A percentile compares a stretch with the other conserved stretches of the same genome.
phyloP scores from a whole-genome alignment of 2,113 vertebrate species.

The Gambusia affinis region DNA sequence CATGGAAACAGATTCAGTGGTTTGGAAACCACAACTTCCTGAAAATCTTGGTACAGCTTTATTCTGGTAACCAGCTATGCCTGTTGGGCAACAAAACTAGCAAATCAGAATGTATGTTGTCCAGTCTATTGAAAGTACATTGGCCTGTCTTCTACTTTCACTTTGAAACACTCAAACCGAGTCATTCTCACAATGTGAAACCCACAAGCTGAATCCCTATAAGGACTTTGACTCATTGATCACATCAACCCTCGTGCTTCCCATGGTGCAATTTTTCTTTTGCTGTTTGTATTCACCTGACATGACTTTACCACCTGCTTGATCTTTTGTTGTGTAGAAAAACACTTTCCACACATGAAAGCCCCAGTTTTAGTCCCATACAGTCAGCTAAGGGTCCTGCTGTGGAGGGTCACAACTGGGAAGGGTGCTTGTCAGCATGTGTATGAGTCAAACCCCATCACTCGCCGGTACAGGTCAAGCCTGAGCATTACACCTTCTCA shows the following conservation, averaged over 20 bases:
- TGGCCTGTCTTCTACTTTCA: slow-evolving; percentile 44
- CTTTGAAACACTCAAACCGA: slow-evolving; percentile 46
- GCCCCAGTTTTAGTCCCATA: not conserved
- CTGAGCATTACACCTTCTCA: slow-evolving; percentile 31
- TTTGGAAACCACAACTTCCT: not conserved
- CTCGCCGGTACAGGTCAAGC: slow-evolving; percentile 40
- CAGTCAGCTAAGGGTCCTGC: not conserved
- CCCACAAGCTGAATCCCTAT: slow-evolving; percentile 39
- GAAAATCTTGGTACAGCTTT: not conserved
- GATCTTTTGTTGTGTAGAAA: slow-evolving; percentile 10
- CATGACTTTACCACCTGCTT: not conserved
- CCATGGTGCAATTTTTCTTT: slow-evolving; percentile 9
- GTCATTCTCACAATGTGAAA: slow-evolving; percentile 46
- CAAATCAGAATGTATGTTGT: not conserved
- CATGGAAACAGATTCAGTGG: not conserved
- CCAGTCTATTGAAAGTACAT: not conserved
- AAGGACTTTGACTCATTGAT: slow-evolving; percentile 57
- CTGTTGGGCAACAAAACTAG: not conserved
- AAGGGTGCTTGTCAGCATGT: not conserved
- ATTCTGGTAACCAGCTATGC: not conserved
- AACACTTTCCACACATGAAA: slow-evolving; percentile 6
- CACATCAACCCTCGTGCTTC: slow-evolving; percentile 9
- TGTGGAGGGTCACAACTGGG: not conserved
- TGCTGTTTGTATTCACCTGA: slow-evolving; percentile 24
- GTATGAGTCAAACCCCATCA: slow-evolving; percentile 11